These are phyloP conservation scores for Phalloptychus januarius DNA, from an alignment of 2,797 vertebrate genomes.

Conservation along the genomic window DNA sequence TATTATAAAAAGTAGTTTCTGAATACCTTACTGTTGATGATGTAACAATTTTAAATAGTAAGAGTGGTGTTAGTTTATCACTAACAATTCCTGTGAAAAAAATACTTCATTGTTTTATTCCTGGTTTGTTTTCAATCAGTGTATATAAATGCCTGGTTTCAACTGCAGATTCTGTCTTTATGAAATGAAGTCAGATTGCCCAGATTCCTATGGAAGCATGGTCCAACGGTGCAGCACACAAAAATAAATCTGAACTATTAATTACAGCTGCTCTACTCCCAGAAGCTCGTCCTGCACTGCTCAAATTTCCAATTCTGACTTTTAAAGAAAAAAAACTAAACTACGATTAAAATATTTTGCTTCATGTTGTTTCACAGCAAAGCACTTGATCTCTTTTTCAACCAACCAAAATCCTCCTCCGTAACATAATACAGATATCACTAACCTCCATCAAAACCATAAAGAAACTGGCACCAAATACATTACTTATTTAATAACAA, in stretches of 20 bases:
- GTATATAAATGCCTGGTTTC: too few species aligned
- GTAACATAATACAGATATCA: background rate
- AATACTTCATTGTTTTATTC: background rate
- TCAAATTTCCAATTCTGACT: background rate
- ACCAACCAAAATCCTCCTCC: background rate
- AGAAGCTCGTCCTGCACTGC: background rate
- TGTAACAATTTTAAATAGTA: background rate
- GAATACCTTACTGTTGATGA: background rate
- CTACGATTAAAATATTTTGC: background rate
- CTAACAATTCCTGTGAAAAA: background rate
- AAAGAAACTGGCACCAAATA: background rate
- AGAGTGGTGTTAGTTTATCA: background rate
- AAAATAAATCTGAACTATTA: background rate
- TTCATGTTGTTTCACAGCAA: background rate
- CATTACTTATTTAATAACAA: background rate
- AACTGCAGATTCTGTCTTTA: background rate
- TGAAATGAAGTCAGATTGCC: background rate
- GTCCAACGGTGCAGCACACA: background rate
- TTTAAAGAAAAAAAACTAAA: background rate
- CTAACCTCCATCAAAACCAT: background rate
- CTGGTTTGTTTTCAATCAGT: too few species aligned
- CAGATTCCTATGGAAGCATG: background rate
- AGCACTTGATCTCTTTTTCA: background rate
- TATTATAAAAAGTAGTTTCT: background rate
- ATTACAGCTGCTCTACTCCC: background rate